Evolutionary conservation across 2,113 vertebrate genomes (phyloP).

Genomic region (Zapus hudsonius): DNA sequence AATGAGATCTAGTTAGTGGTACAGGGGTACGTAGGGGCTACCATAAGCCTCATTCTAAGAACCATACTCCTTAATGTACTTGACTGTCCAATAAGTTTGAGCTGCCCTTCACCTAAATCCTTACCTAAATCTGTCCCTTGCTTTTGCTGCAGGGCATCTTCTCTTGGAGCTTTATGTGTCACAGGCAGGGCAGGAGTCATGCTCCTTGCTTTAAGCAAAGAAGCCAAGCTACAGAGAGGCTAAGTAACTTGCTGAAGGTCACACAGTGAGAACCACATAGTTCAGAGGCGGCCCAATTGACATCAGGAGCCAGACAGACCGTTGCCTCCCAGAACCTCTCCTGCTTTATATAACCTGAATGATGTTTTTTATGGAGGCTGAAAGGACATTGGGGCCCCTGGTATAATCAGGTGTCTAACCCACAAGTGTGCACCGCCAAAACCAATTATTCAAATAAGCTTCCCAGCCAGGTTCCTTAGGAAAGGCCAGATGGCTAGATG

Average conservation of each 20-base stretch:
- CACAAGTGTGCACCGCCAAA: constrained; percentile 65
- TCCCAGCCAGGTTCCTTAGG: constrained; percentile 58
- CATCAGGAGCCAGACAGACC: constrained; percentile 5
- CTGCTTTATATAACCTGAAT: constrained; percentile 41
- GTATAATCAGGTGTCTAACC: constrained; percentile 68
- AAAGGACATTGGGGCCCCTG: constrained; percentile 65
- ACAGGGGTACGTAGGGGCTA: not conserved
- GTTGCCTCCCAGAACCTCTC: constrained; percentile 18
- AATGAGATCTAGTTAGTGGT: not conserved
- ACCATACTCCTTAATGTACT: not conserved
- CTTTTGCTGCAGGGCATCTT: constrained; percentile 24
- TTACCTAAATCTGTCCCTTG: not conserved
- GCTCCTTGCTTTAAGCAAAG: not conserved
- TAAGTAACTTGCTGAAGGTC: constrained; percentile 49
- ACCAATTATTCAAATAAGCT: constrained; percentile 79
- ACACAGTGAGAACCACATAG: constrained; percentile 10
- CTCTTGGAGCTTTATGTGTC: not conserved
- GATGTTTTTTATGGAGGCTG: constrained; percentile 47
- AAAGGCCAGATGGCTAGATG: constrained; percentile 75
- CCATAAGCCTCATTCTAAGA: not conserved
- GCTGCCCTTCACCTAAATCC: not conserved
- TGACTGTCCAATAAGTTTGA: not conserved
- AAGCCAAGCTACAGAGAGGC: constrained; percentile 41
- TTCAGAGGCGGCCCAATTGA: not conserved
- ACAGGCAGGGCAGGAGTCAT: not conserved